Conservation (phyloP, 2,113 vertebrate genomes). For the Oxyura jamaicensis region DNA sequence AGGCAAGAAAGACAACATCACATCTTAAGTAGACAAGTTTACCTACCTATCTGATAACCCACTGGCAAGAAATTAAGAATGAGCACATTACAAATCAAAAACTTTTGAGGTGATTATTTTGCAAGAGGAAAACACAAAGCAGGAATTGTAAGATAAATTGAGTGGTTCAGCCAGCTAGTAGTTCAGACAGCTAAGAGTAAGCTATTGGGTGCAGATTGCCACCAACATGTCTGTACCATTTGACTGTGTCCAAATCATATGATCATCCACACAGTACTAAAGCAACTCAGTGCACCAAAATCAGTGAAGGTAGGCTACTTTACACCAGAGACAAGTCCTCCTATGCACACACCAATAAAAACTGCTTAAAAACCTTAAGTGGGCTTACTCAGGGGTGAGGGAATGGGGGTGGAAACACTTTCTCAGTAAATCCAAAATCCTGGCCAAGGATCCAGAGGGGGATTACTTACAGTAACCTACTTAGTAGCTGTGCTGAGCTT, state of each 20-base stretch:
- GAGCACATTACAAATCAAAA: neutral
- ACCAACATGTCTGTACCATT: neutral
- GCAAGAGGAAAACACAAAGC: neutral
- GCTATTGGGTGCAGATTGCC: conserved; percentile 7
- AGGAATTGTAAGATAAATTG: neutral
- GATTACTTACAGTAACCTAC: conserved; percentile 18
- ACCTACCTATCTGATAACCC: neutral
- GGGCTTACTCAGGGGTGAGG: conserved; percentile 24
- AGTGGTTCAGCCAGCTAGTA: neutral
- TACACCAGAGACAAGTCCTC: neutral
- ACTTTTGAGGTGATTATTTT: neutral
- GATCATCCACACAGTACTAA: neutral
- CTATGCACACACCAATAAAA: conserved; percentile 20
- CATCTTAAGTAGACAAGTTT: neutral
- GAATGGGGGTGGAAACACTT: conserved; percentile 3
- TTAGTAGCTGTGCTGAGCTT: conserved; percentile 11
- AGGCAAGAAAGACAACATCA: neutral
- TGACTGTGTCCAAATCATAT: neutral
- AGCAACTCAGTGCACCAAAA: neutral
- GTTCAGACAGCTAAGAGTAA: conserved; percentile 5
- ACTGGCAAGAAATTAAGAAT: neutral
- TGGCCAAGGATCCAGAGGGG: conserved; percentile 30
- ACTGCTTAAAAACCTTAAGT: neutral
- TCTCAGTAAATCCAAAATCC: conserved; percentile 29
- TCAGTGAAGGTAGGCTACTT: conserved; percentile 22